These are phyloP conservation scores for Apodemia hepburni DNA, from an alignment of 2,888 invertebrate species.

Conservation along the genomic window DNA sequence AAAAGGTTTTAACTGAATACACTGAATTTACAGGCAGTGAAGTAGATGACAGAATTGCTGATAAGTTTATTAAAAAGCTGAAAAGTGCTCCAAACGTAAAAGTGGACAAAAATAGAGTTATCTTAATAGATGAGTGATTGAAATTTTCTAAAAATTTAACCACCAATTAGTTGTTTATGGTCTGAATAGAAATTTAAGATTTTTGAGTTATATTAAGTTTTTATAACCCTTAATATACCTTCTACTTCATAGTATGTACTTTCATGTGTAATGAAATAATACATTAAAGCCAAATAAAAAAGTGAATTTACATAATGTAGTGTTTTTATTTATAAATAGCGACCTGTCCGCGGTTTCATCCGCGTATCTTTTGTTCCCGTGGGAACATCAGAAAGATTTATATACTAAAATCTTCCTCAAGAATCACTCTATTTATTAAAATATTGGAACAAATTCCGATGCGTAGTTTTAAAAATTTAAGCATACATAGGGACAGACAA, in stretches of 20 bases:
- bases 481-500: no score
- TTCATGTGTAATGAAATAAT: constrained; percentile 12
- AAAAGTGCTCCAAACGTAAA: constrained; percentile 83
- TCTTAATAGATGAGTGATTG: constrained; percentile 39
- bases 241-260: not conserved
- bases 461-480: no score
- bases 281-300: constrained; percentile 11
- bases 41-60: constrained; percentile 81
- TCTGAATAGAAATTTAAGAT: constrained; percentile 10
- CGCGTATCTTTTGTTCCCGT: no score
- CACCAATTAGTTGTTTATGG: constrained; percentile 6
- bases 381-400: no score
- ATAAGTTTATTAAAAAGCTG: constrained; percentile 86
- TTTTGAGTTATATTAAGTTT: constrained; percentile 3
- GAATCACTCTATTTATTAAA: no score
- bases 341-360: no score
- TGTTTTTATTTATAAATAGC: no score
- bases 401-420: no score
- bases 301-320: not conserved
- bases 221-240: constrained; percentile 3
- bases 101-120: constrained; percentile 82
- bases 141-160: constrained; percentile 4
- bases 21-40: constrained; percentile 69
- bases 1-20: constrained; percentile 86
- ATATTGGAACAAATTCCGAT: no score